phyloP scores from a whole-genome alignment of 2,113 vertebrate species.

The Rhadina sibilatrix region DNA sequence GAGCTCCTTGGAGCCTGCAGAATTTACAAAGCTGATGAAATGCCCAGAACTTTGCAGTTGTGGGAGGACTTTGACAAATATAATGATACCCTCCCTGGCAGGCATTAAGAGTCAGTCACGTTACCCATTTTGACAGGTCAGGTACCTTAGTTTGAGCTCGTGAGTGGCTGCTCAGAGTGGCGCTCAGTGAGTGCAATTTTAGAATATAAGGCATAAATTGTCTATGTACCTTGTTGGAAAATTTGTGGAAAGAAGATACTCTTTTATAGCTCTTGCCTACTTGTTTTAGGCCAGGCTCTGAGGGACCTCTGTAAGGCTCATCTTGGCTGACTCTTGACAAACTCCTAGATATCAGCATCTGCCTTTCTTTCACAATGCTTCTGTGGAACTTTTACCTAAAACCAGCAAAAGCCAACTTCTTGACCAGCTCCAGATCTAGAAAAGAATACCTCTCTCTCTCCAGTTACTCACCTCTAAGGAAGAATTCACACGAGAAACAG shows the following conservation, averaged over 20 bases:
- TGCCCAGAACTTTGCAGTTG: not conserved
- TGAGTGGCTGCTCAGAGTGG: not conserved
- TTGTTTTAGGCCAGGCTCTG: not conserved
- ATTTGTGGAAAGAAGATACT: not conserved
- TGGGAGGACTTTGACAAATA: not conserved
- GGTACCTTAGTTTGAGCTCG: not conserved
- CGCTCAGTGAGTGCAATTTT: not conserved
- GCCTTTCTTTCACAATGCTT: not conserved
- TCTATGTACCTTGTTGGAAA: not conserved
- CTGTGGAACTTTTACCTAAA: not conserved
- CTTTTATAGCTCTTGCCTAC: not conserved
- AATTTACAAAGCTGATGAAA: not conserved
- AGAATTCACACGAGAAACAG: not conserved
- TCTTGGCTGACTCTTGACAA: not conserved
- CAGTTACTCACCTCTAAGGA: not conserved
- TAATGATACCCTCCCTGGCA: fast-evolving
- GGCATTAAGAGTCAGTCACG: not conserved
- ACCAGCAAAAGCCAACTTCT: not conserved
- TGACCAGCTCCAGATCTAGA: not conserved
- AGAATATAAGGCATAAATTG: not conserved
- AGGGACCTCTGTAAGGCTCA: not conserved
- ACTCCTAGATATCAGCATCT: not conserved
- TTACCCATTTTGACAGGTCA: not conserved
- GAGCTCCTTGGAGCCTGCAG: not conserved
- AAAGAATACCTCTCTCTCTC: not conserved